Evolutionary conservation across 2,113 vertebrate genomes (phyloP).

Genomic region (Pluvianellus socialis): DNA sequence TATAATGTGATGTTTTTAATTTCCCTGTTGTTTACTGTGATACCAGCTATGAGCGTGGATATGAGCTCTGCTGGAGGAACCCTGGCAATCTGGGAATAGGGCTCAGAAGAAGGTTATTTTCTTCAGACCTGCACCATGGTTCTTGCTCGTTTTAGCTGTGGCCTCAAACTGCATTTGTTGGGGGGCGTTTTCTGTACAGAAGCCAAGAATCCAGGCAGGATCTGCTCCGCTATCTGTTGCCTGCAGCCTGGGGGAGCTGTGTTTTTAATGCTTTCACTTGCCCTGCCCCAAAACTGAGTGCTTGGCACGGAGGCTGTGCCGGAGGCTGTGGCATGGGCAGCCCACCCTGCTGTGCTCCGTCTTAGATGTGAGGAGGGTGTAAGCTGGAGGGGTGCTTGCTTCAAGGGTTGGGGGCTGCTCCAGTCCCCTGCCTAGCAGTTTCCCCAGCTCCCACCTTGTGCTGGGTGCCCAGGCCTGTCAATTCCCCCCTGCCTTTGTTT

Average conservation of each 20-base stretch:
- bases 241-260: background rate
- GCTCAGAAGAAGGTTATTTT: background rate
- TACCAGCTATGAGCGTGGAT: fast-evolving
- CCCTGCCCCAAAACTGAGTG: background rate
- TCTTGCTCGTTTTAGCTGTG: background rate
- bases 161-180: background rate
- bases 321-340: background rate
- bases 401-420: background rate
- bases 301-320: fast-evolving
- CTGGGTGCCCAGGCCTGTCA: background rate
- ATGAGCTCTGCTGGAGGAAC: background rate
- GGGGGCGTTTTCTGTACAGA: background rate
- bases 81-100: background rate
- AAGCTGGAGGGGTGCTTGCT: background rate
- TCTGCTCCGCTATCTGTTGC: background rate
- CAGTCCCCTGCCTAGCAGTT: background rate
- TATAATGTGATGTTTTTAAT: background rate
- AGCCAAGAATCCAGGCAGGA: background rate
- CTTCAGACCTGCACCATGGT: background rate
- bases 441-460: background rate
- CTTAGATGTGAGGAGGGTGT: background rate
- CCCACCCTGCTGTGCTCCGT: background rate
- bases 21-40: background rate
- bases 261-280: background rate
- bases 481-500: background rate